Percentiles rank a stretch among this genome's conserved stretches.
Conservation (phyloP, 1,140 invertebrate species). For the Pseudoatta argentina region DNA sequence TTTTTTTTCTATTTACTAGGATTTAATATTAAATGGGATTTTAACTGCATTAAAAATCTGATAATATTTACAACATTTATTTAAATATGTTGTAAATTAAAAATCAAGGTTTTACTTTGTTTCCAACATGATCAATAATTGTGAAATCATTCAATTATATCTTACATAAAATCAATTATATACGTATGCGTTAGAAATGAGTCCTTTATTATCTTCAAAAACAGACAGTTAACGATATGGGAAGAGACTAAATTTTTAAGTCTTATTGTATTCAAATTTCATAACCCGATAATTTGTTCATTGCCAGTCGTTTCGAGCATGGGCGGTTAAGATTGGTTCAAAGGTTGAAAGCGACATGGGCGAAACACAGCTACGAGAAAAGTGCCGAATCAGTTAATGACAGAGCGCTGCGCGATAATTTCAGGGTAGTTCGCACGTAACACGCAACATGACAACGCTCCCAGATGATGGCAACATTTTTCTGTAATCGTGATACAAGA, state of each 20-base stretch:
- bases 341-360: slow-evolving; percentile 40
- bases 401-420: slow-evolving; percentile 58
- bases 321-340: slow-evolving; percentile 45
- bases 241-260: background rate
- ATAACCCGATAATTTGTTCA: slow-evolving; percentile 40
- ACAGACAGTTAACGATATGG: background rate
- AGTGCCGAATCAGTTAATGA: slow-evolving; percentile 54
- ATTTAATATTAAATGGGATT: background rate
- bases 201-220: background rate
- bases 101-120: background rate
- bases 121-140: background rate
- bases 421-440: slow-evolving; percentile 55
- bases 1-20: background rate
- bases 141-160: background rate
- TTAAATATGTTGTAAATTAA: background rate
- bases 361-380: slow-evolving; percentile 34
- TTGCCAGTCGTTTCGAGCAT: slow-evolving; percentile 36
- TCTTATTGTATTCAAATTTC: slow-evolving; percentile 24
- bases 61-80: background rate
- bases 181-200: background rate
- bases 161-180: slow-evolving; percentile 8
- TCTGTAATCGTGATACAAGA: slow-evolving; percentile 23
- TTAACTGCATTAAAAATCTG: background rate
- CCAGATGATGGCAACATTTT: slow-evolving; percentile 45
- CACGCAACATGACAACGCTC: slow-evolving; percentile 50